A percentile compares a stretch with the other conserved stretches of the same genome.
phyloP scores from a whole-genome alignment of 2,113 vertebrate genomes.

The Craseonycteris thonglongyai region DNA sequence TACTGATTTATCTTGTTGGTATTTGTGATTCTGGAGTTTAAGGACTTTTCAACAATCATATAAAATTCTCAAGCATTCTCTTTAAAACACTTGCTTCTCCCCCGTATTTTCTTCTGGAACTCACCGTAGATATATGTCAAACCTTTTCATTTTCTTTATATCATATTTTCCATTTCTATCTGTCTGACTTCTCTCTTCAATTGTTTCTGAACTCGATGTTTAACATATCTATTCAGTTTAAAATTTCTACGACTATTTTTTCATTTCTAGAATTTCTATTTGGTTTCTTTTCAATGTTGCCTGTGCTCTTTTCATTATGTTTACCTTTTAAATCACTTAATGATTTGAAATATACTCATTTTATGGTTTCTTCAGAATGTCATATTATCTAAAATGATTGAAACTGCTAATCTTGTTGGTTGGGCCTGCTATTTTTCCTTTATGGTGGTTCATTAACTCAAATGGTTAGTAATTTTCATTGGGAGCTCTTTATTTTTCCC shows the following conservation, averaged over 20 bases:
- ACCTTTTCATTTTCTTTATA: neutral
- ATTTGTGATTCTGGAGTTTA: neutral
- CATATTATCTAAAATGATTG: neutral
- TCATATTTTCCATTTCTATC: neutral
- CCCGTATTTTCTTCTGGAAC: neutral
- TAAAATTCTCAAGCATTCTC: neutral
- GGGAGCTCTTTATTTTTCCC: neutral
- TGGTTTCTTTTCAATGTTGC: neutral
- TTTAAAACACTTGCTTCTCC: neutral
- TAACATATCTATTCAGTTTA: neutral
- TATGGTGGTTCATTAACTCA: neutral
- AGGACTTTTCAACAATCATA: neutral
- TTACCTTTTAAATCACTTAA: conserved; percentile 6
- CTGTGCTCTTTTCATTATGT: neutral
- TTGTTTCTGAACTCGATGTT: neutral
- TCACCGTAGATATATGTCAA: neutral
- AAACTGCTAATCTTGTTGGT: neutral
- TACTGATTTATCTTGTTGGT: neutral
- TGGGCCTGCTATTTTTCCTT: neutral
- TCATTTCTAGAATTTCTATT: neutral
- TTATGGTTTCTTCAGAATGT: neutral
- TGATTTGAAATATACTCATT: neutral
- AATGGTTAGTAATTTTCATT: neutral
- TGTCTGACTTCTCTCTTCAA: neutral
- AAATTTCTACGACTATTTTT: neutral